These are phyloP conservation scores for Montipora efflorescens DNA, from an alignment of 64 coral and sea anemone species.

Conservation along the genomic window DNA sequence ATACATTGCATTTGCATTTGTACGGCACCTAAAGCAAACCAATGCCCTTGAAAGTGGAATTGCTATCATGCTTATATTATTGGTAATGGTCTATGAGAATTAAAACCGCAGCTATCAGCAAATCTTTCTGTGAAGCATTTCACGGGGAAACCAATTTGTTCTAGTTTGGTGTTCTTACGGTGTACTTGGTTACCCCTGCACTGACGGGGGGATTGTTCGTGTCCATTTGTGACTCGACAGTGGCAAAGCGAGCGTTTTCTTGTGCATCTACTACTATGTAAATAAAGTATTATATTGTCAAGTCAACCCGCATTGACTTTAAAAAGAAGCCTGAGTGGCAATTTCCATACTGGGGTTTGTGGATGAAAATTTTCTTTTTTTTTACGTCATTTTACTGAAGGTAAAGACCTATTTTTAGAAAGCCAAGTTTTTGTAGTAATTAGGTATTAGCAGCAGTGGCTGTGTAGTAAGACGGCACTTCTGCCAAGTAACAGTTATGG, in stretches of 20 bases:
- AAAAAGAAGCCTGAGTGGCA: not conserved
- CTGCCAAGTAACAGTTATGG: too few relatives aligned
- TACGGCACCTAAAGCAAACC: too few relatives aligned
- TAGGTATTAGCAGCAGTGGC: not conserved
- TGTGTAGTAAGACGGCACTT: too few relatives aligned
- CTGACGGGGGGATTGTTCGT: not conserved
- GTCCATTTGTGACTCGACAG: not conserved
- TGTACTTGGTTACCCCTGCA: not conserved
- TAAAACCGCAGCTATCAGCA: too few relatives aligned
- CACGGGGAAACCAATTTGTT: not conserved
- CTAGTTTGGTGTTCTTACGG: not conserved
- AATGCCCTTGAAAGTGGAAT: not conserved
- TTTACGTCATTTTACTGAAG: not conserved
- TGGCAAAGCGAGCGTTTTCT: not conserved
- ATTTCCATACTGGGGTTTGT: slow-evolving; percentile 3
- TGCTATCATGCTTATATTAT: too few relatives aligned
- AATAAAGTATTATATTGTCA: not conserved
- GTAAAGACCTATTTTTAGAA: not conserved
- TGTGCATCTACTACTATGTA: not conserved
- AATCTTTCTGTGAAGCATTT: too few relatives aligned
- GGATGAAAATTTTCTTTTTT: not conserved
- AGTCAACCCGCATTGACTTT: not conserved
- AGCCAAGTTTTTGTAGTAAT: not conserved
- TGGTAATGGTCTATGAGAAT: too few relatives aligned
- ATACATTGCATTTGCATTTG: too few relatives aligned